phyloP scores from a whole-genome alignment of 1,140 invertebrate species.

The Brachionus rubens region DNA sequence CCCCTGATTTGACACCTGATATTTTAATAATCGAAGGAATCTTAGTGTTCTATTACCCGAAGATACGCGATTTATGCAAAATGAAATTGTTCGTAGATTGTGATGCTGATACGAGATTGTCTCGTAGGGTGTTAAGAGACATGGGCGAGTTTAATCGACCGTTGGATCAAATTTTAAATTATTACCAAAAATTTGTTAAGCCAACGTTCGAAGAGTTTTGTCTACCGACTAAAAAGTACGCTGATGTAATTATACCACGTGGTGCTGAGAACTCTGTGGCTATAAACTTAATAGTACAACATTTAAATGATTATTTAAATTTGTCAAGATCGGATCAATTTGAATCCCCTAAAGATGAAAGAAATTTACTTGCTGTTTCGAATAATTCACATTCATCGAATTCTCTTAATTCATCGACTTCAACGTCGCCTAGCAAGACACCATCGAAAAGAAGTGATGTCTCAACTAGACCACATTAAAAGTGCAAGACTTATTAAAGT shows the following conservation, averaged over 20 bases:
- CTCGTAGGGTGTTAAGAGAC: constrained; percentile 71
- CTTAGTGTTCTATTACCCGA: constrained; percentile 91
- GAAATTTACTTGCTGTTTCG: neutral
- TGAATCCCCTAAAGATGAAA: neutral
- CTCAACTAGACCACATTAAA: constrained; percentile 32
- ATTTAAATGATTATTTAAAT: constrained; percentile 86
- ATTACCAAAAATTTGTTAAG: constrained; percentile 96
- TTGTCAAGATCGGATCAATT: constrained; percentile 50
- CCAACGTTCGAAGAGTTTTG: constrained; percentile 99
- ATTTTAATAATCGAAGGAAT: constrained; percentile 97
- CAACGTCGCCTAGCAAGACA: neutral
- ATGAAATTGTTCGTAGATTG: constrained; percentile 45
- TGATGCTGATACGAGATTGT: constrained; percentile 45
- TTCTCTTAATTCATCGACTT: constrained; percentile 1
- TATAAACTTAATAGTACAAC: constrained; percentile 96
- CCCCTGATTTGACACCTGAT: constrained; percentile 86
- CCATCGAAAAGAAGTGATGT: constrained; percentile 36
- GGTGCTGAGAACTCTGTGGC: constrained; percentile 97
- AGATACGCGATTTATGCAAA: constrained; percentile 77
- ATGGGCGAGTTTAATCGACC: constrained; percentile 88
- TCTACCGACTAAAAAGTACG: constrained; percentile 98
- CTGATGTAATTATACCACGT: constrained; percentile 95
- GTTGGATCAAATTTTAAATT: constrained; percentile 86
- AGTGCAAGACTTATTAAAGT: neutral
- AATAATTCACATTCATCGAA: neutral